phyloP scores from a whole-genome alignment of 1,140 invertebrate species.

The Atta colombica region DNA sequence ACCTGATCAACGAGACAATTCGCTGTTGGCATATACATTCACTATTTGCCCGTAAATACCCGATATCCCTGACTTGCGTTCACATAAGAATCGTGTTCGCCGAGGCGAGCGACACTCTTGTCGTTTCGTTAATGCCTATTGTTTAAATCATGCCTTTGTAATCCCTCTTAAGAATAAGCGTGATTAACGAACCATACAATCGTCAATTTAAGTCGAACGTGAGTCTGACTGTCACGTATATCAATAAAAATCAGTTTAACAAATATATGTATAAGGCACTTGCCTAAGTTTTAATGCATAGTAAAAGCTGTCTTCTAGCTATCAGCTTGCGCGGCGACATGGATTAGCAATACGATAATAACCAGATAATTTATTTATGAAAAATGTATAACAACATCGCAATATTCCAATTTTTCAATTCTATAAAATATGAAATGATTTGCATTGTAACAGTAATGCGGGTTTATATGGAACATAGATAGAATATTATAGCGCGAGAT shows the following conservation, averaged over 20 bases:
- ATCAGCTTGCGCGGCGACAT: background rate
- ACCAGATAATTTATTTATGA: conserved; percentile 21
- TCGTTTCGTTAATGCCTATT: conserved; percentile 25
- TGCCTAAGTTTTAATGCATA: background rate
- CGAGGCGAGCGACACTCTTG: conserved; percentile 4
- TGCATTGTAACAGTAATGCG: background rate
- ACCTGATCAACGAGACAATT: conserved; percentile 50
- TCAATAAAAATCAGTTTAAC: conserved; percentile 23
- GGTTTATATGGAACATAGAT: conserved; percentile 13
- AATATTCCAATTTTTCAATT: background rate
- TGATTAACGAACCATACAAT: conserved; percentile 12
- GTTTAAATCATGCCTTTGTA: conserved; percentile 31
- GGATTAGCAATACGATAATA: background rate
- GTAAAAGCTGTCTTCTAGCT: conserved; percentile 1
- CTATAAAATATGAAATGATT: conserved; percentile 19
- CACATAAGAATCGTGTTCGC: conserved; percentile 1
- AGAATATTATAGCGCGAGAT: conserved; percentile 7
- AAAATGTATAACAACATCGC: conserved; percentile 24
- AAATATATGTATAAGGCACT: conserved; percentile 11
- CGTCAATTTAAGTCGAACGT: conserved; percentile 2
- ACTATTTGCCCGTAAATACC: background rate
- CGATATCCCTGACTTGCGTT: conserved; percentile 1
- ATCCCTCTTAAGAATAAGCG: conserved; percentile 18
- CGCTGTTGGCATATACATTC: conserved; percentile 40
- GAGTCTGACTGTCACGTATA: background rate